phyloP scores from a whole-genome alignment of 2,888 invertebrate genomes.

The Torymus tubicola region DNA sequence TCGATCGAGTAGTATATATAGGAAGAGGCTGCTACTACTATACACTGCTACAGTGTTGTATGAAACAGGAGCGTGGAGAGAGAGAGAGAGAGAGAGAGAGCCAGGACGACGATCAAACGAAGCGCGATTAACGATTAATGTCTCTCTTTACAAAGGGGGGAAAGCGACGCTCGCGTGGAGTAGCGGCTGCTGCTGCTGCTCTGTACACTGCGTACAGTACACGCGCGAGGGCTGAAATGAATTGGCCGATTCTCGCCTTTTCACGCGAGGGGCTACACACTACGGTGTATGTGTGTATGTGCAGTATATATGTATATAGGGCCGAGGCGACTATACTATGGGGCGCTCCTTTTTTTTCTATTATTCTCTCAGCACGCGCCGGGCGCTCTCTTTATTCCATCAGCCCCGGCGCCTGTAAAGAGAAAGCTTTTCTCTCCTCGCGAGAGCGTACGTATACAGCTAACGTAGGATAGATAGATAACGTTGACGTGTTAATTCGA shows the following conservation, averaged over 20 bases:
- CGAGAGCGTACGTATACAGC: conserved; percentile 2
- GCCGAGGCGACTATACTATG: too few species aligned
- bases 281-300: too few species aligned
- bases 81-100: background rate
- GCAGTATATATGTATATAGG: too few species aligned
- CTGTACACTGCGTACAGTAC: too few species aligned
- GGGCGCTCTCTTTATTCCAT: background rate
- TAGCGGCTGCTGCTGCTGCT: too few species aligned
- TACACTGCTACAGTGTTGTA: too few species aligned
- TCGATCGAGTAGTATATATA: background rate
- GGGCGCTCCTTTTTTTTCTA: background rate
- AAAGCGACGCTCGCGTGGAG: conserved; percentile 26
- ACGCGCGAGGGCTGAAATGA: conserved; percentile 36
- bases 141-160: conserved; percentile 46
- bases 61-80: conserved; percentile 1
- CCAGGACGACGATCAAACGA: conserved; percentile 51
- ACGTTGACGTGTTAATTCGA: conserved; percentile 41
- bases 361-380: conserved; percentile 12
- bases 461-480: conserved; percentile 19
- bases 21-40: background rate
- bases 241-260: conserved; percentile 52
- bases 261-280: conserved; percentile 20
- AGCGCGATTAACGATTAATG: conserved; percentile 63
- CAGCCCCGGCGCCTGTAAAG: too few species aligned
- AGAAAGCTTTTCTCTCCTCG: conserved; percentile 16